Evolutionary conservation across 2,888 invertebrate species (phyloP), one percentile per base, ranked within the genome.

Genomic region (Heliconius sara): DNA sequence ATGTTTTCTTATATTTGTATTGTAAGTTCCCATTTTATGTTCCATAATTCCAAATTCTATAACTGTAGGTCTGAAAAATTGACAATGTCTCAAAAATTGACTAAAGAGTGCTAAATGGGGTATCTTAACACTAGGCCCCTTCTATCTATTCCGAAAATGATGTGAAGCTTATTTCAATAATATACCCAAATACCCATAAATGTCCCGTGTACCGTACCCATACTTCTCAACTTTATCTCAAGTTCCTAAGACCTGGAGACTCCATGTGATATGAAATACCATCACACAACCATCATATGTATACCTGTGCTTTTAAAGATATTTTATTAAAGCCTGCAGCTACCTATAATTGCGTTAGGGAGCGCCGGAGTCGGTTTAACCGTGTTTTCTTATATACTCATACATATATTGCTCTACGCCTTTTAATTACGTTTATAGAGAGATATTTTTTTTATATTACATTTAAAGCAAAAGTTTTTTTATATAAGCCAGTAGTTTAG

Each of bases 311-410:
- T 63, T 76, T 78, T 77, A 78, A 79, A 79, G 79, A 78, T 75
- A 75, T 80, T 82, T 82, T 82, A 80, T 82, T 79, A 79, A 43
- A 47, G 82, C 80, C 81, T 79, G 77, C 68, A 83, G 83, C 83
- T 68, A 43, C 60, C 43, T 63, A 47, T 84, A 81, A 84, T 82
- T 81, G 72, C 65, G 74, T 84, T 84, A 82, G 47, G 60, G 47
- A 66, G 52, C 67, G 80, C 79, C 57, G 79, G 79, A 78, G 81
- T 76, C 82, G 60, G 66, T 67, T 67, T 82, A 82, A 83, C 76
- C 76, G 43, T 77, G 74, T 83, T 83, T 78, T 76, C 74, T 82
- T 71, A 78, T 39, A 71, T 70, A 47, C n/a, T 13, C 25, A 16
- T n/a, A 72, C 73, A 76, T 72, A 39, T 25, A 66, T 10, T 77